Evolutionary conservation across 2,113 vertebrate species (phyloP), one percentile per base, ranked within the genome.

Genomic region (Cariama cristata): DNA sequence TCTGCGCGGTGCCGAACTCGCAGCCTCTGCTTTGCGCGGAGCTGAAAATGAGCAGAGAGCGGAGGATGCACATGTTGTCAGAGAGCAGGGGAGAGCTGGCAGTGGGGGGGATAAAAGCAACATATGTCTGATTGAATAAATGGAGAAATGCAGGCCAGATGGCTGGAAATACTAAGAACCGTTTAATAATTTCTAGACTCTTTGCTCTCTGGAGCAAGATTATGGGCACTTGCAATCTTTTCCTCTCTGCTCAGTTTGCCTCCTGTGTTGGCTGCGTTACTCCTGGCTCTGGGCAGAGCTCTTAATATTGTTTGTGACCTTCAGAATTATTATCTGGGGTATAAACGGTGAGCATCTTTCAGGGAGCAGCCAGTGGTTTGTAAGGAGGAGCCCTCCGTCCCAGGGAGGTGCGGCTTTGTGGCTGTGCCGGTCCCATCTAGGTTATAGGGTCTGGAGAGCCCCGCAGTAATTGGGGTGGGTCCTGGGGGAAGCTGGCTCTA

Each of bases 71-170:
- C 33, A 0, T 74, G 93, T 88, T 76, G 79, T 7, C 56, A 47
- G 91, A 68, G 96, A 86, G 4, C 35, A 85, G 85, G 87, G 69
- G 9, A 55, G 95, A 95, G 93, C 95, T 74, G 87, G 92, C 76
- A 55, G 91, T 33, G 55, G 38, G 19, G 27, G 90, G 66, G 84
- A 88, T 95, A 72, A 95, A 90, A 95, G 95, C 92, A 96, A 60
- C 95, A 87, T 49, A 27, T 94, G 97, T 75, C 81, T 81, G 86
- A 63, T 59, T 22, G 90, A 88, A 76, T 52, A 63, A 53, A 20
- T 52, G 81, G 71, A 91, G 97, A 91, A 98, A 95, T 95, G 93
- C 64, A n/a, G 91, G 93, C 96, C 97, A 98, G 96, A 97, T 96
- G 98, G 91, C 94, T 76, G 58, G 44, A 56, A 77, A 84, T 23